These are phyloP conservation scores for Drusus annulatus DNA, from an alignment of 1,140 invertebrate genomes.

Conservation along the genomic window DNA sequence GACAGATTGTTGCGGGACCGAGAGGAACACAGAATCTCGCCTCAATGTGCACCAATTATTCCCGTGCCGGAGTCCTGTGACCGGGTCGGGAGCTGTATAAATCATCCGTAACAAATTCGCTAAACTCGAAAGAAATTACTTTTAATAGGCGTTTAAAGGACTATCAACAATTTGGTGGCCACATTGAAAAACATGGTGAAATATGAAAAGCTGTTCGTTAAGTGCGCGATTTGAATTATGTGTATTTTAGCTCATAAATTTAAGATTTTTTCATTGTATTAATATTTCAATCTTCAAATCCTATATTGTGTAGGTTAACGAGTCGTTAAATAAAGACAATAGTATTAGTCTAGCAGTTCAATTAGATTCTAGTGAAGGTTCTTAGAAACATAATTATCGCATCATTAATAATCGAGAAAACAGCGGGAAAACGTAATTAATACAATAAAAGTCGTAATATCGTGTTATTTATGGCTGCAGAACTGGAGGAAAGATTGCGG, in stretches of 20 bases:
- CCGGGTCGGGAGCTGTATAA: conserved; percentile 6
- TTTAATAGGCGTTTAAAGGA: conserved; percentile 23
- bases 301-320: too few relatives aligned
- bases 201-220: conserved; percentile 7
- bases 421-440: conserved; percentile 27
- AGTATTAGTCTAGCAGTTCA: neutral
- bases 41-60: conserved; percentile 28
- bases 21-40: neutral
- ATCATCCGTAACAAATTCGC: conserved; percentile 39
- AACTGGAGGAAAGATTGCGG: conserved; percentile 36
- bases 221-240: neutral
- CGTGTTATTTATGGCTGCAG: conserved; percentile 46
- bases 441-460: conserved; percentile 38
- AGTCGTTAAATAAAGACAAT: too few relatives aligned
- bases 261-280: too few relatives aligned
- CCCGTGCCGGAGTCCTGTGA: neutral
- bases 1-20: conserved; percentile 15
- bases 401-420: conserved; percentile 18
- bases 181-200: conserved; percentile 11
- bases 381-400: conserved; percentile 29
- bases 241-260: too few relatives aligned
- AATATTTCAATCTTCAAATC: too few relatives aligned
- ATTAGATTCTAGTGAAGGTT: conserved; percentile 19
- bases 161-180: conserved; percentile 4
- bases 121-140: conserved; percentile 32